These are phyloP conservation scores for Dastarcus helophoroides DNA, from an alignment of 2,888 invertebrate genomes.

Conservation along the genomic window DNA sequence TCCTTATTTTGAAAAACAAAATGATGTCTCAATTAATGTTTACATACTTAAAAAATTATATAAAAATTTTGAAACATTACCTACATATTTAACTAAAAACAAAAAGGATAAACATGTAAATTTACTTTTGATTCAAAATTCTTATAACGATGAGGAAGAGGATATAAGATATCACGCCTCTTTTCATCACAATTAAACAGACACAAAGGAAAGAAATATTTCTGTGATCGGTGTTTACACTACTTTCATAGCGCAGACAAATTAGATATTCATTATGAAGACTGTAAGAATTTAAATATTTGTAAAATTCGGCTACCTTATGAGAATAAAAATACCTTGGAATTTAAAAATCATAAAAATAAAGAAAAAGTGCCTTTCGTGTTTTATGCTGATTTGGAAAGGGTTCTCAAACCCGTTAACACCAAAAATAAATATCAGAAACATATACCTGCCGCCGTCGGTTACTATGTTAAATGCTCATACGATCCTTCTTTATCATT, in stretches of 20 bases:
- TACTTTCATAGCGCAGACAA: not conserved
- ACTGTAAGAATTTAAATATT: not conserved
- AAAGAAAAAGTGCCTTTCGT: not conserved
- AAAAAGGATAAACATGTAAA: conserved; percentile 12
- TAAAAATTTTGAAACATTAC: conserved; percentile 5
- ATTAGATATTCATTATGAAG: not conserved
- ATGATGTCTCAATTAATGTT: conserved; percentile 19
- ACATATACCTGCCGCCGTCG: conserved; percentile 9
- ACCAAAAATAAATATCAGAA: conserved; percentile 4
- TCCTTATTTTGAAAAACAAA: conserved; percentile 19
- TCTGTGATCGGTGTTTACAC: not conserved
- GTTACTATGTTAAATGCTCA: conserved; percentile 4
- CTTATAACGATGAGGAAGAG: conserved; percentile 8
- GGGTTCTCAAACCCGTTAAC: not conserved
- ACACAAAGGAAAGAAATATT: conserved; percentile 1
- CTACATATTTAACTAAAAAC: conserved; percentile 10
- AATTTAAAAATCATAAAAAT: not conserved
- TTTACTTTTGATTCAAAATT: conserved; percentile 14
- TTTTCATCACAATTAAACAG: not conserved
- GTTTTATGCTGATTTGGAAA: not conserved
- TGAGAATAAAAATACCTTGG: not conserved
- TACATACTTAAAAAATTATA: conserved; percentile 14
- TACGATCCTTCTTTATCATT: conserved; percentile 16
- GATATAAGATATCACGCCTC: conserved; percentile 11
- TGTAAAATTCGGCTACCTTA: not conserved